phyloP scores from a whole-genome alignment of 2,797 vertebrate species.

The Thunnus albacares region DNA sequence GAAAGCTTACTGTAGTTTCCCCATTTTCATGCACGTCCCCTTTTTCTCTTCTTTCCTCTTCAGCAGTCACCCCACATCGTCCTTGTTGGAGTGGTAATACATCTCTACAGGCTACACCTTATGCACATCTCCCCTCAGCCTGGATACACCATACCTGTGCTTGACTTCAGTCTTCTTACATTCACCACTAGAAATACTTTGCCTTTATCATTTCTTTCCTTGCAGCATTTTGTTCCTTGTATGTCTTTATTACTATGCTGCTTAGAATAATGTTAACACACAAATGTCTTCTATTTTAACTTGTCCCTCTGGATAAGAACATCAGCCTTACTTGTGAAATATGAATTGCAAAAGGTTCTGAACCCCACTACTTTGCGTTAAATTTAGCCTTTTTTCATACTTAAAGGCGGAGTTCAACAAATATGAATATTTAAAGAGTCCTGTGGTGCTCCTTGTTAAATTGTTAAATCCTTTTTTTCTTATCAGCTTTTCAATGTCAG shows the following conservation, averaged over 20 bases:
- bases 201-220: background rate
- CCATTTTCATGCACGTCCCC: background rate
- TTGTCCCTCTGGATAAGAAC: slow-evolving; percentile 23
- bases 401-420: slow-evolving; percentile 54
- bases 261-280: slow-evolving; percentile 19
- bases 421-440: slow-evolving; percentile 67
- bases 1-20: slow-evolving; percentile 36
- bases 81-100: slow-evolving; percentile 44
- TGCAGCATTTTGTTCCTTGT: background rate
- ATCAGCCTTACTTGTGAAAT: slow-evolving; percentile 17
- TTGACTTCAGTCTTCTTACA: slow-evolving; percentile 22
- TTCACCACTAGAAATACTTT: background rate
- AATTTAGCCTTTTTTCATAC: slow-evolving; percentile 27
- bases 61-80: slow-evolving; percentile 46
- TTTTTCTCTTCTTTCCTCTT: slow-evolving; percentile 40
- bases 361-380: slow-evolving; percentile 30
- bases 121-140: slow-evolving; percentile 29
- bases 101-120: slow-evolving; percentile 46
- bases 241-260: background rate
- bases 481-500: slow-evolving; percentile 51
- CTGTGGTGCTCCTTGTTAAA: slow-evolving; percentile 58
- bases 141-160: slow-evolving; percentile 10
- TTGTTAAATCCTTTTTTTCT: slow-evolving; percentile 58
- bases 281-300: slow-evolving; percentile 12
- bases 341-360: slow-evolving; percentile 26